These are phyloP conservation scores for Hydrotaea diabolus DNA, from an alignment of 2,888 invertebrate genomes.

Conservation along the genomic window DNA sequence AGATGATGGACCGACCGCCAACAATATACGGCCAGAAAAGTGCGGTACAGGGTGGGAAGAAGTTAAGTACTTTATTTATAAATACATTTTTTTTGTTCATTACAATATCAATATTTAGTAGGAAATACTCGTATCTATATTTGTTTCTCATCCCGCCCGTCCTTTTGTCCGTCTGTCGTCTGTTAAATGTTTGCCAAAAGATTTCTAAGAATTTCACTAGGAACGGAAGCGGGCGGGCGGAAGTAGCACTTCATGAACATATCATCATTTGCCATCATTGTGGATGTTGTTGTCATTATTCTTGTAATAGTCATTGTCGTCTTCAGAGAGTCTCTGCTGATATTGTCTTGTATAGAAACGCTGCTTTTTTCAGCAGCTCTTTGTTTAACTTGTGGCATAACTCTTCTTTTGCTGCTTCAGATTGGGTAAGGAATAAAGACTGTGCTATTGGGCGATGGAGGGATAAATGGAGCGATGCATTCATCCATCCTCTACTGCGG, in stretches of 20 bases:
- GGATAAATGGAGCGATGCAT: too few species aligned
- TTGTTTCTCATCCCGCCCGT: not conserved
- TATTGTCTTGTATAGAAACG: constrained; percentile 34
- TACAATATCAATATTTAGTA: constrained; percentile 39
- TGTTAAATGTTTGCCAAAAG: constrained; percentile 28
- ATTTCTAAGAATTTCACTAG: constrained; percentile 5
- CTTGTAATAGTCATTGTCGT: not conserved
- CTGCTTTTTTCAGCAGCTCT: constrained; percentile 6
- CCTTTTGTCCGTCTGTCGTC: not conserved
- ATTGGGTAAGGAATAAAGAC: not conserved
- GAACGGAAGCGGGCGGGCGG: not conserved
- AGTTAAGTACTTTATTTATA: constrained; percentile 15
- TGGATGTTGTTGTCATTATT: constrained; percentile 1
- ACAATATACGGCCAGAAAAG: not conserved
- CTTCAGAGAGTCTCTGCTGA: constrained; percentile 1
- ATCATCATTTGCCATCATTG: not conserved
- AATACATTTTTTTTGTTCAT: not conserved
- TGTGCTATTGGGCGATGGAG: not conserved
- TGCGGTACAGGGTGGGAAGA: not conserved
- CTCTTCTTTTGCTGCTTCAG: not conserved
- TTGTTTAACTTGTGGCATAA: not conserved
- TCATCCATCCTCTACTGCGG: not conserved
- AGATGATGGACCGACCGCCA: constrained; percentile 7
- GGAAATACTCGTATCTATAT: constrained; percentile 3
- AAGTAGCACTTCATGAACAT: not conserved